Evolutionary conservation across 2,113 vertebrate genomes (phyloP), one percentile per base, ranked within the genome.

Genomic region (Cnemophilus loriae): DNA sequence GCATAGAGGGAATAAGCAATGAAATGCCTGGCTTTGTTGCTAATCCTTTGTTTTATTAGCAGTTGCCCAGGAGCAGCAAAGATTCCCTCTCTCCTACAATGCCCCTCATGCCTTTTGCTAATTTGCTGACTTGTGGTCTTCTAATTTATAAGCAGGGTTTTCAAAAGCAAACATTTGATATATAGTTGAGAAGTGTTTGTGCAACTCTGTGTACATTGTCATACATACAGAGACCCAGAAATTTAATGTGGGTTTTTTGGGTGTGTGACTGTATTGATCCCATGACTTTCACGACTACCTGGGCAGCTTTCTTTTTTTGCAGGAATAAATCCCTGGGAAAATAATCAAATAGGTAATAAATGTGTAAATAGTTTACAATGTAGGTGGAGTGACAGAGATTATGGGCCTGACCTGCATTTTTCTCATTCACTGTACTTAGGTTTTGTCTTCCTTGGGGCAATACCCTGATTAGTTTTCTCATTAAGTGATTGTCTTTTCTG

Each of bases 11-110:
- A 94, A 79, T 84, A 91, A 91, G 37, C 61, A 82, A 57, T 57
- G 73, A 92, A 92, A 86, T 74, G 37, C 27, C 64, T 93, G 70
- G 56, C 53, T 73, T 74, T 78, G 59, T 78, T 77, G 47, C 10
- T 89, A 91, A 89, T 83, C 70, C 61, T 94, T 87, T 94, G 37
- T 82, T 20, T 93, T 93, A 83, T 80, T 87, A 91, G 37, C 57
- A 57, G 65, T 42, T 91, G 44, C 35, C 50, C 74, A 79, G 57
- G 46, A 76, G 42, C 69, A 64, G 7, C 32, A 49, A 90, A 61
- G 42, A 65, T 70, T 77, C 9, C 10, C 11, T 56, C 32, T 26
- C 10, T 37, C 3, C 24, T 14, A 6, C 14, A 56, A 20, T 2
- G 2, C 0, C 3, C 9, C 8, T 16, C 8, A 6, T 73, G 27